phyloP scores from a whole-genome alignment of 2,113 vertebrate species.

The Nettapus auritus region DNA sequence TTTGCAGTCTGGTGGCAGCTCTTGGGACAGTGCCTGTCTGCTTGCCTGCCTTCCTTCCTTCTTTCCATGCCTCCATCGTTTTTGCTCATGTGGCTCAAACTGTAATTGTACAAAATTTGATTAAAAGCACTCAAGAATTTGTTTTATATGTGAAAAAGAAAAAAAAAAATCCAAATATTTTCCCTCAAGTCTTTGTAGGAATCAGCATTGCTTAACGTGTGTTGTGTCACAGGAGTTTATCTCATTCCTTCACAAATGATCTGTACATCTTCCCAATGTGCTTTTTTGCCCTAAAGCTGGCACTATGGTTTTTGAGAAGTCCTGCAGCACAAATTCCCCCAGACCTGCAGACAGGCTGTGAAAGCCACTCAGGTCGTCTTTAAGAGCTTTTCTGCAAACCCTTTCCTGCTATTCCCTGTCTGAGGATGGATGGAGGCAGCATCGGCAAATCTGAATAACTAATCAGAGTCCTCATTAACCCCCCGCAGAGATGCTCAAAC shows the following conservation, averaged over 20 bases:
- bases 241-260: rapidly evolving
- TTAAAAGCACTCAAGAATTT: neutral
- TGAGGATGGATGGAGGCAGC: slow-evolving; percentile 75
- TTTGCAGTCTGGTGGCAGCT: slow-evolving; percentile 4
- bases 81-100: neutral
- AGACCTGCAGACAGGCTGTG: neutral
- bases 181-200: neutral
- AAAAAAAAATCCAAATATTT: neutral
- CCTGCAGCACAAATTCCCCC: rapidly evolving
- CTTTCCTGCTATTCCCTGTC: slow-evolving; percentile 18
- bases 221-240: neutral
- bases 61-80: neutral
- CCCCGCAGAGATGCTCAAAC: slow-evolving; percentile 88
- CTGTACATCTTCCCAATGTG: neutral
- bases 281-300: neutral
- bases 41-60: neutral
- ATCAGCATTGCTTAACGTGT: rapidly evolving
- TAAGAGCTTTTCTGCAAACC: slow-evolving; percentile 32
- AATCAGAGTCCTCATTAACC: slow-evolving; percentile 96
- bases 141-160: rapidly evolving
- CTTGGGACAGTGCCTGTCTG: neutral
- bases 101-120: neutral
- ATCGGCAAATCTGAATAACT: slow-evolving; percentile 85
- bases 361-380: neutral
- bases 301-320: neutral